Conservation (phyloP, 2,113 vertebrate genomes). For the Malurus elegans region DNA sequence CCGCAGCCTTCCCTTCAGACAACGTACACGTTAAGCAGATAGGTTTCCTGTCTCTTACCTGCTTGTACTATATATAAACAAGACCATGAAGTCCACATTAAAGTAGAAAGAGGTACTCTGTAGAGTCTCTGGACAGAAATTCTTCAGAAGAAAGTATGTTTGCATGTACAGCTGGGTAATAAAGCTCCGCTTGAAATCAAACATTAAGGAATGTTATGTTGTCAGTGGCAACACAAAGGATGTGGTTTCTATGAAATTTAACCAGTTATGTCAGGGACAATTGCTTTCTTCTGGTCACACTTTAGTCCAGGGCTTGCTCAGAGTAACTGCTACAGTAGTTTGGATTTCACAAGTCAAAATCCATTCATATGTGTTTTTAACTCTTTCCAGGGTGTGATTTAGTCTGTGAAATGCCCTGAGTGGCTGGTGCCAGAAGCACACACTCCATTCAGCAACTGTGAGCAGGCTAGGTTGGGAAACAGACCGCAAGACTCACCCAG, state of each 20-base stretch:
- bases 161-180: constrained; percentile 14
- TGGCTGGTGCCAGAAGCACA: background rate
- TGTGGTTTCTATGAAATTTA: constrained; percentile 54
- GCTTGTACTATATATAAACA: background rate
- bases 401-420: background rate
- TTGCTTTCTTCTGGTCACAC: constrained; percentile 8
- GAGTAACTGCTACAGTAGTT: background rate
- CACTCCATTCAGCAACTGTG: background rate
- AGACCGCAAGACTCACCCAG: background rate
- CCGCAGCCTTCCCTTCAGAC: background rate
- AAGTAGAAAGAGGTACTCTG: background rate
- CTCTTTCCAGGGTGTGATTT: background rate
- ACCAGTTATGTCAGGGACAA: constrained; percentile 31
- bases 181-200: constrained; percentile 36
- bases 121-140: background rate
- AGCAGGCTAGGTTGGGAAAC: background rate
- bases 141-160: background rate
- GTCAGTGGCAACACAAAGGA: constrained; percentile 49
- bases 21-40: background rate
- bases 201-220: constrained; percentile 51
- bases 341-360: background rate
- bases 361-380: background rate
- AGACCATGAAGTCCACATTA: background rate
- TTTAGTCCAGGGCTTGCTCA: background rate
- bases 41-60: constrained; percentile 47